These are phyloP conservation scores for Pyrocephalus nanus DNA, from an alignment of 2,797 vertebrate species.

Conservation along the genomic window DNA sequence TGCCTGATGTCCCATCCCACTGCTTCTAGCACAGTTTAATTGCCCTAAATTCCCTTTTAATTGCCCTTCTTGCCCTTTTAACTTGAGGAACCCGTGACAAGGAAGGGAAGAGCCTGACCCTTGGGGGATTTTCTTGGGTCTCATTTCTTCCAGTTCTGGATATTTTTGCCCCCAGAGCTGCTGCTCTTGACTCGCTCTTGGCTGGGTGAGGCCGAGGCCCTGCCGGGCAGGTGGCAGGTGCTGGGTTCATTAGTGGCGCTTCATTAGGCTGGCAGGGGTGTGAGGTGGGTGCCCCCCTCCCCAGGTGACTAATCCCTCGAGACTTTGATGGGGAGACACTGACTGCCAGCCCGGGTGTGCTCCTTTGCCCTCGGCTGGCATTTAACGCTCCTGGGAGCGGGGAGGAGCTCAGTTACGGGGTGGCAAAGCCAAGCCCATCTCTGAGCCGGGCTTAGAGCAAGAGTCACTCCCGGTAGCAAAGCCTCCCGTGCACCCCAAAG, in stretches of 20 bases:
- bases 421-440: neutral
- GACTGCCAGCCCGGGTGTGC: neutral
- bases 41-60: neutral
- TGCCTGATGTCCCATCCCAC: rapidly evolving
- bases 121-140: neutral
- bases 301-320: neutral
- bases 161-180: rapidly evolving
- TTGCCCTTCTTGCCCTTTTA: neutral
- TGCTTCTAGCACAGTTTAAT: neutral
- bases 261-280: neutral
- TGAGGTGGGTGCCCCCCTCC: neutral
- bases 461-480: neutral
- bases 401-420: rapidly evolving
- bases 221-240: neutral
- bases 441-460: neutral
- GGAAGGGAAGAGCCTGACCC: neutral
- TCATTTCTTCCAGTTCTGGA: neutral
- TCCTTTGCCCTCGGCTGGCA: neutral
- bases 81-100: rapidly evolving
- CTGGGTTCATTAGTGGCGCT: rapidly evolving
- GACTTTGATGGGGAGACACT: neutral
- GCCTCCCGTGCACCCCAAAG: rapidly evolving
- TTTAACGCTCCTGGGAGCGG: rapidly evolving
- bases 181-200: rapidly evolving
- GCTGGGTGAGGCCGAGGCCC: rapidly evolving